Base-by-base conservation (phyloP, 2,888 invertebrate genomes). In the Aricia artaxerxes region DNA sequence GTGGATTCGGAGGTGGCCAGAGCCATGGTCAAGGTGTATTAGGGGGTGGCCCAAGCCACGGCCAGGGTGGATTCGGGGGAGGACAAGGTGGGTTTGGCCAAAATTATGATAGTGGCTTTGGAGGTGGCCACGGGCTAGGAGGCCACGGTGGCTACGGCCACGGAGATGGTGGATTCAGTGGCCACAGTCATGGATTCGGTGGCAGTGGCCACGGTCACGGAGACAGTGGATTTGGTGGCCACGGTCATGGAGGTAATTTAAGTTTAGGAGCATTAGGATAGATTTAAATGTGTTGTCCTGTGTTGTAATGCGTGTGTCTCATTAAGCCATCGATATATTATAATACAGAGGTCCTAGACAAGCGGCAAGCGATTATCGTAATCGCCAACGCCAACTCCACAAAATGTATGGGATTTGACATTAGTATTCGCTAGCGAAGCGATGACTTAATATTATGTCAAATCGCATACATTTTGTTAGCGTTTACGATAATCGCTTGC, bases 11-110 rank as follows among this genome's bases (percentile, higher is more conserved):
- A 1, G 16, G 53, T 38, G 77, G 78, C 6, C 80, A 78, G 1
- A 3, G 49, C 49, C 49, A 49, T 11, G 53, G 73, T 9, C 78
- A 61, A 31, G 78, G 79, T 72, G 82, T 83, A 4, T 81, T 77
- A 40, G 82, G 81, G 11, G 69, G 38, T 69, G 38, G 35, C 35
- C 35, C 16, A 1, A 69, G 16, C 24, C 69, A 79, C 13, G 79
- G 69, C 3, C 69, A 69, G 16, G 79, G 79, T 75, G 79, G 79
- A 0, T 73, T 73, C 69, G 82, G 81, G 16, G 81, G 79, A 13
- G 81, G 81, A 1, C 81, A 82, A n/a, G 80, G 82, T 38, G 82
- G 83, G 2, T 80, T 81, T 13, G 82, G 83, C 49, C 31, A 31
- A 16, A 35, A 60, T 35, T 53, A 38, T 5, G 80, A 81, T 1